Conservation (phyloP, 2,113 vertebrate genomes). For the Taxidea taxus region DNA sequence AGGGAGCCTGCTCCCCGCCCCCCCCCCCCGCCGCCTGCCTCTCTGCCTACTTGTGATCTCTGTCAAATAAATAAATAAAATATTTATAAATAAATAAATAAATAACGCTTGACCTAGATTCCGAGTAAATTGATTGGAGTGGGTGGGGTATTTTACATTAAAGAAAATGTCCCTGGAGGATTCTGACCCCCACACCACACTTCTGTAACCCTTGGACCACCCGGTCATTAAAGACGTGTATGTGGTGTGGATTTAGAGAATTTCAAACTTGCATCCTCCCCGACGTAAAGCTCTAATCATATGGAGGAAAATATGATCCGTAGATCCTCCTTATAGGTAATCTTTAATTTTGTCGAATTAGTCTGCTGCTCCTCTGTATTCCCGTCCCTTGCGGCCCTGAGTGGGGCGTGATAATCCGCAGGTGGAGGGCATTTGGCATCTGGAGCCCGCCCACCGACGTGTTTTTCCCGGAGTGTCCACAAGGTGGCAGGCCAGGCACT, state of each 20-base stretch:
- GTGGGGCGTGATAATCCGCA: not conserved
- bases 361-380: not conserved
- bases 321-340: too few species aligned
- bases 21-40: too few species aligned
- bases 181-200: not conserved
- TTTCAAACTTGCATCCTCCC: not conserved
- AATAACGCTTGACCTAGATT: not conserved
- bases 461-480: slow-evolving; percentile 54
- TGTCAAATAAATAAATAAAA: too few species aligned
- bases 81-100: not conserved
- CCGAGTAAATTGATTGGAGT: not conserved
- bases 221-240: not conserved
- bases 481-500: slow-evolving; percentile 78
- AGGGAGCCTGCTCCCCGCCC: too few species aligned
- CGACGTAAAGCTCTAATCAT: not conserved
- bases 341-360: not conserved
- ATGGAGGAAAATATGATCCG: not conserved
- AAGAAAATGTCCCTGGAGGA: not conserved
- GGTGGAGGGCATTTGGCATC: not conserved
- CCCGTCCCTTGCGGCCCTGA: not conserved
- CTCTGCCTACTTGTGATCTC: too few species aligned
- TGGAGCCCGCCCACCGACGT: not conserved
- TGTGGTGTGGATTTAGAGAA: not conserved
- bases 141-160: not conserved
- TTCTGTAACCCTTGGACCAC: not conserved